Conservation (phyloP, 2,888 invertebrate genomes). For the Phragmatobia fuliginosa region DNA sequence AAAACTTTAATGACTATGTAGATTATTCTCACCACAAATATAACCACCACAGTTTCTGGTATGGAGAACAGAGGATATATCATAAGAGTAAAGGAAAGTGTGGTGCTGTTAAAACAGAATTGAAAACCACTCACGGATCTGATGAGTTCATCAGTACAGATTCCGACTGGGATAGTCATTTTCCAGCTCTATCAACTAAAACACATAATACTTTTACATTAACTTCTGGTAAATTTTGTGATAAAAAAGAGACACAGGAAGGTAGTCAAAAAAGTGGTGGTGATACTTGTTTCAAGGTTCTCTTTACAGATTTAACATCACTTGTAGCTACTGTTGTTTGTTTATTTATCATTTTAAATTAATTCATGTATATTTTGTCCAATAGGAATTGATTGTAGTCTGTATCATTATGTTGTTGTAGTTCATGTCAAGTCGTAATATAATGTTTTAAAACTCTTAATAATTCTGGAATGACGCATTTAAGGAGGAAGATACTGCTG, state of each 20-base stretch:
- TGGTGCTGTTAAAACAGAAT: slow-evolving; percentile 55
- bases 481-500: slow-evolving; percentile 78
- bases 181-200: slow-evolving; percentile 78
- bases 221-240: slow-evolving; percentile 72
- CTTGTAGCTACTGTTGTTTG: slow-evolving; percentile 31
- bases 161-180: slow-evolving; percentile 81
- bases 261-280: slow-evolving; percentile 78
- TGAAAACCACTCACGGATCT: slow-evolving; percentile 67
- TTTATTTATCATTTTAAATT: slow-evolving; percentile 7
- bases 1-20: slow-evolving; percentile 65
- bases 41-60: slow-evolving; percentile 67
- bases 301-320: slow-evolving; percentile 31
- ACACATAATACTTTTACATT: slow-evolving; percentile 80
- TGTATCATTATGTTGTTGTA: slow-evolving; percentile 10
- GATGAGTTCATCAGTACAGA: slow-evolving; percentile 78
- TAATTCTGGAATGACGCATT: slow-evolving; percentile 33
- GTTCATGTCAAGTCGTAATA: background rate
- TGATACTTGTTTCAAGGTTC: slow-evolving; percentile 76
- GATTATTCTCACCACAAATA: slow-evolving; percentile 61
- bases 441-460: background rate
- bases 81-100: slow-evolving; percentile 74
- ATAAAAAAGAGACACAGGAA: slow-evolving; percentile 72
- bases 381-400: background rate
- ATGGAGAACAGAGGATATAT: slow-evolving; percentile 76
- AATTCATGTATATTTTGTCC: slow-evolving; percentile 6